A percentile compares a stretch with the other conserved stretches of the same genome.
Evolutionary conservation across 2,797 vertebrate genomes (phyloP).

Genomic region (Pogoniulus pusillus): DNA sequence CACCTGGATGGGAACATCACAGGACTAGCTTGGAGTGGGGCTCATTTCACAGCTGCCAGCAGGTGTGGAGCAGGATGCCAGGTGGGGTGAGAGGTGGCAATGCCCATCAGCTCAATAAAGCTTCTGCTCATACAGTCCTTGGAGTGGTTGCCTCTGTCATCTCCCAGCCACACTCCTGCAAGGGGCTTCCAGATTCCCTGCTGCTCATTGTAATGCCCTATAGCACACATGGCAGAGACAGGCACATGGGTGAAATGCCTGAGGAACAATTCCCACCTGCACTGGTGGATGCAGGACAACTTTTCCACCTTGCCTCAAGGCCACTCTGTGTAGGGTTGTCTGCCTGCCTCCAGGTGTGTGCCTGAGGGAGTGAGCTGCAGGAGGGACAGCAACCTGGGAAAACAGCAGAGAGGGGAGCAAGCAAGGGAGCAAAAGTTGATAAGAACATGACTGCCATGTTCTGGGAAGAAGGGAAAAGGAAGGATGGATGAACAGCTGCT

Average conservation of each 20-base stretch:
- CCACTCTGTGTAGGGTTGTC: background rate
- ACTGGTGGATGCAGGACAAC: background rate
- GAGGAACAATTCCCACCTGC: background rate
- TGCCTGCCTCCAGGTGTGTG: fast-evolving
- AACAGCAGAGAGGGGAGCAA: background rate
- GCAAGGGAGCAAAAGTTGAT: background rate
- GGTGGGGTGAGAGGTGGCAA: background rate
- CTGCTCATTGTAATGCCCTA: background rate
- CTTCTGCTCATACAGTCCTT: background rate
- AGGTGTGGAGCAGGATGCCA: background rate
- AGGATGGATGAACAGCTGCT: background rate
- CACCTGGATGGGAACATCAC: fast-evolving
- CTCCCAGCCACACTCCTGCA: background rate
- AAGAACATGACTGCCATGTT: background rate
- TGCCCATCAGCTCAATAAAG: fast-evolving
- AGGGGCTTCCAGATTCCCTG: background rate
- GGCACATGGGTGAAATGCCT: background rate
- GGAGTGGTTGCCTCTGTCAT: fast-evolving
- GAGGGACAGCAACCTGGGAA: background rate
- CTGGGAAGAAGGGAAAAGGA: background rate
- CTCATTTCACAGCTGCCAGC: background rate
- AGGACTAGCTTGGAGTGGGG: fast-evolving
- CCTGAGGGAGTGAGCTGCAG: background rate
- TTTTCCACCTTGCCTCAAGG: background rate
- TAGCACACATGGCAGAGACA: background rate